Evolutionary conservation across 92 coral and sea anemone species (phyloP), one percentile per base, ranked within the genome.

Genomic region (Parazoanthus darwini): DNA sequence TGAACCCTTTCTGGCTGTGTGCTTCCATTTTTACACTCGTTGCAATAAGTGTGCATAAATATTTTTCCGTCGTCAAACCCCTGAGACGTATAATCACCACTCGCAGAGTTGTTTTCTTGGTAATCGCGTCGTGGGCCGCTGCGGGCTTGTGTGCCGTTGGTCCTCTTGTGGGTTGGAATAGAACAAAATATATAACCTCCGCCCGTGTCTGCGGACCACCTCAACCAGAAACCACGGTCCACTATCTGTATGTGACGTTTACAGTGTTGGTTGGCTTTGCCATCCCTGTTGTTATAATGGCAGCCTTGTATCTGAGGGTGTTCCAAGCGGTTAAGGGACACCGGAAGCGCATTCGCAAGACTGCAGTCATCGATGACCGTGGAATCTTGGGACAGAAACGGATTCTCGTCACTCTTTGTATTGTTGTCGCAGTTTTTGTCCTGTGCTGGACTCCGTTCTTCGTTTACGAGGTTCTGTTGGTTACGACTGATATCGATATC

Each of bases 31-130:
- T 94, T 65, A 93, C 96, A 43, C 86, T 96, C 43, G 90, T 91
- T 1, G 95, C 89, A 26, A 79, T 96, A 8, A 94, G 98, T 88
- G 88, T 94, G 58, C 98, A 95, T 80, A 95, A 96, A 87, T 96
- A 96, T 82, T 89, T 94, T 37, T 92, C 98, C 4, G 91, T 95
- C 46, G 89, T 85, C 59, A 92, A 91, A 26, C 99, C 99, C 20
- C 56, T 92, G 86, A 96, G 88, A 66, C 92, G 81, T 78, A 80
- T 95, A 87, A 92, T 96, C 36, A 93, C 96, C 39, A 92, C 86
- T 25, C 90, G 90, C 20, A 86, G 96, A 70, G 89, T 90, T 48
- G 6, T 92, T 26, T 23, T 88, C 58, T 78, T 95, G 25, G 81
- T 90, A 13, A 51, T 66, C 20, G 67, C 79, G 25, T 89, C 94